Percentiles rank a stretch among this genome's conserved stretches.
Evolutionary conservation across 2,113 vertebrate species (phyloP).

Genomic region (Crypturellus undulatus): DNA sequence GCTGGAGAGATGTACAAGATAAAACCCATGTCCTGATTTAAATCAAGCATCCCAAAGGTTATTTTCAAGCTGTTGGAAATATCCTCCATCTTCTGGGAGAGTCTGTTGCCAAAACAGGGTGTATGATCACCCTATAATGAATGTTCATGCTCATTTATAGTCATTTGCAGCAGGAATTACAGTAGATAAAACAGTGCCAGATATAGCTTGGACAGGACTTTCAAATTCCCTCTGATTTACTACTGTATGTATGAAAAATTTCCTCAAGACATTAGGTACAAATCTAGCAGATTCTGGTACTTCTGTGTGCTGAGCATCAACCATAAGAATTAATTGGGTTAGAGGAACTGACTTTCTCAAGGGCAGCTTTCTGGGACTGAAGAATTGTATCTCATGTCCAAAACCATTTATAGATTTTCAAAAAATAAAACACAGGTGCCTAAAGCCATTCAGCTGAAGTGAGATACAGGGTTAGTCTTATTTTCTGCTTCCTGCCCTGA

Average conservation of each 20-base stretch:
- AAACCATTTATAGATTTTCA: neutral
- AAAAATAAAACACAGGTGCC: neutral
- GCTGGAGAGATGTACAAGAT: neutral
- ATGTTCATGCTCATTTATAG: neutral
- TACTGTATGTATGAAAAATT: neutral
- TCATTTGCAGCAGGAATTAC: neutral
- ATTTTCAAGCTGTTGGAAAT: slow-evolving; percentile 19
- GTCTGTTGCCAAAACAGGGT: neutral
- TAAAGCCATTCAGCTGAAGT: neutral
- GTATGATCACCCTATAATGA: neutral
- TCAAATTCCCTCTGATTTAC: neutral
- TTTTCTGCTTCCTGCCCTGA: neutral
- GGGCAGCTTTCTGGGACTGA: neutral
- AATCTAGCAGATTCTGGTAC: neutral
- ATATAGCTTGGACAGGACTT: neutral
- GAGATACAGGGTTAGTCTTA: neutral
- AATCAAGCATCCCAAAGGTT: neutral
- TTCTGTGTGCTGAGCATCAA: neutral
- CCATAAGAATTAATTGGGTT: neutral
- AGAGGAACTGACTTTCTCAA: neutral
- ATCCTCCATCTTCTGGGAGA: neutral
- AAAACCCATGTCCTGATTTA: neutral
- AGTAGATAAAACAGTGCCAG: neutral
- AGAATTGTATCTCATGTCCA: neutral
- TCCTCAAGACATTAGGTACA: neutral